These are phyloP conservation scores for Stenoptilia bipunctidactyla DNA, from an alignment of 2,888 invertebrate genomes.

Conservation along the genomic window DNA sequence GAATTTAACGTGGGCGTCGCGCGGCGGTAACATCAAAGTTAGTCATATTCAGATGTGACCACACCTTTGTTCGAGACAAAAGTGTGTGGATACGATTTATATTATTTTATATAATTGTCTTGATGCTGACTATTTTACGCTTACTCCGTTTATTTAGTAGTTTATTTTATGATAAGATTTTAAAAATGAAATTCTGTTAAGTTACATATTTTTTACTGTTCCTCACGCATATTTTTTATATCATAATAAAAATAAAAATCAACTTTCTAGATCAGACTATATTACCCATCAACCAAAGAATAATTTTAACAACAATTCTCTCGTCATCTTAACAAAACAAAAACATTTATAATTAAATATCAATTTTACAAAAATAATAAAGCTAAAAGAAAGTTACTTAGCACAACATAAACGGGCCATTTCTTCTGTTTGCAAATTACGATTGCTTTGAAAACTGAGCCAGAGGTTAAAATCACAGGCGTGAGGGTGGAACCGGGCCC, in stretches of 20 bases:
- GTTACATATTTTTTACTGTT: too few species aligned
- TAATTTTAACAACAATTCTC: too few species aligned
- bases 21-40: conserved; percentile 37
- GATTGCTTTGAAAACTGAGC: conserved; percentile 19
- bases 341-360: too few species aligned
- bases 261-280: too few species aligned
- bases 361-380: background rate
- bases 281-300: background rate
- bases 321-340: too few species aligned
- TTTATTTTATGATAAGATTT: too few species aligned
- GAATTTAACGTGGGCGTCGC: conserved; percentile 21
- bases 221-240: too few species aligned
- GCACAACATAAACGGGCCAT: background rate
- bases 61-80: conserved; percentile 22
- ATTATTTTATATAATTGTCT: too few species aligned
- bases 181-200: too few species aligned
- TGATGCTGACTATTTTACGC: too few species aligned
- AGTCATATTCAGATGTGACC: conserved; percentile 38
- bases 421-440: background rate
- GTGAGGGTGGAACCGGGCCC: conserved; percentile 35
- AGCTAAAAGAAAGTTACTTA: background rate
- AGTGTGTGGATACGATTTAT: conserved; percentile 1
- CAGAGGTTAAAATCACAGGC: conserved; percentile 20
- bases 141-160: too few species aligned
- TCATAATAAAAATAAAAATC: too few species aligned